phyloP scores from a whole-genome alignment of 1,140 invertebrate genomes.

The Drosophila ogumai region DNA sequence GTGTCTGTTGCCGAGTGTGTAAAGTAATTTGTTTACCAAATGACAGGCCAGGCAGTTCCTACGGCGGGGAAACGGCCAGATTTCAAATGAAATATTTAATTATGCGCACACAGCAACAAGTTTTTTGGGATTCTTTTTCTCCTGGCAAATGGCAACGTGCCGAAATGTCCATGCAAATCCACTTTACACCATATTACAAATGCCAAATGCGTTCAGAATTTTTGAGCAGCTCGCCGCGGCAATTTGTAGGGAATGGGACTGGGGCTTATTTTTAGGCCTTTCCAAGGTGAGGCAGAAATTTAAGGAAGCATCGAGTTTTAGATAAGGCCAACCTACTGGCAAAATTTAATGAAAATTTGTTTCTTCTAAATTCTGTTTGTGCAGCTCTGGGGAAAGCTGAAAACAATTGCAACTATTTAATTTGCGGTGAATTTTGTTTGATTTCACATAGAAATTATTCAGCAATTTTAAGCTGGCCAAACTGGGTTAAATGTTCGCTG shows the following conservation, averaged over 20 bases:
- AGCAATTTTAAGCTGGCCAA: constrained; percentile 13
- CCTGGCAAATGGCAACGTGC: not conserved
- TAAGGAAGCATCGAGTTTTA: not conserved
- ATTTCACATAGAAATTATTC: constrained; percentile 14
- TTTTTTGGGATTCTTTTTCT: constrained; percentile 2
- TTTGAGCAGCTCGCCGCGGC: constrained; percentile 14
- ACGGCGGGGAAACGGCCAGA: constrained; percentile 10
- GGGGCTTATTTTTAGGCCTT: constrained; percentile 28
- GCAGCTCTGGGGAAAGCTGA: not conserved
- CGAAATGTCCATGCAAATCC: constrained; percentile 49
- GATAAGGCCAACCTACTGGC: not conserved
- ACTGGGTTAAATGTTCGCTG: constrained; percentile 1
- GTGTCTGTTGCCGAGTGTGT: constrained; percentile 33
- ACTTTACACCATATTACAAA: constrained; percentile 52
- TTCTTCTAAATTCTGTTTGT: not conserved
- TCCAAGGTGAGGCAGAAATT: constrained; percentile 10
- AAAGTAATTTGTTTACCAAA: constrained; percentile 71
- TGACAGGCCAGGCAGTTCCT: constrained; percentile 45
- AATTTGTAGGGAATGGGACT: constrained; percentile 6
- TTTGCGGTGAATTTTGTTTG: constrained; percentile 33
- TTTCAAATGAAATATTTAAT: constrained; percentile 64
- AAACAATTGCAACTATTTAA: constrained; percentile 26
- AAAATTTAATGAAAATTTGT: constrained; percentile 7
- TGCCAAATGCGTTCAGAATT: constrained; percentile 48
- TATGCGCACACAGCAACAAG: constrained; percentile 54